phyloP scores from a whole-genome alignment of 2,113 vertebrate genomes.

The Regulus satrapa region DNA sequence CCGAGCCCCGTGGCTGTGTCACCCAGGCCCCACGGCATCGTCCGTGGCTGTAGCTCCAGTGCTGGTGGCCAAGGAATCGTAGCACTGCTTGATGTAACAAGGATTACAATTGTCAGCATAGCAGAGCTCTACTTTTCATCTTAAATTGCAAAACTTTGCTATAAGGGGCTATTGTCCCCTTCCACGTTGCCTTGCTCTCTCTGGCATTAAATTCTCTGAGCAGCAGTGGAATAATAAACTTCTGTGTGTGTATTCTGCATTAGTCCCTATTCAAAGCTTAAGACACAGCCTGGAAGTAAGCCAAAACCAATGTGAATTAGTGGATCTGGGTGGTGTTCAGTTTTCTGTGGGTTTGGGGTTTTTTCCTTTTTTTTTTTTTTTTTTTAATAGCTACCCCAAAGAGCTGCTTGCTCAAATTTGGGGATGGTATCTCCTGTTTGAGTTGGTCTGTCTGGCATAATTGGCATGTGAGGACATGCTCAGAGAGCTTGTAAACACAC shows the following conservation, averaged over 20 bases:
- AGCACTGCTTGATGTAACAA: not conserved
- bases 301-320: not conserved
- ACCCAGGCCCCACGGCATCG: rapidly evolving
- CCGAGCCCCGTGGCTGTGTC: not conserved
- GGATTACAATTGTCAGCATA: not conserved
- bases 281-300: not conserved
- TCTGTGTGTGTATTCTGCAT: not conserved
- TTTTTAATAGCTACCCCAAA: not conserved
- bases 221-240: conserved; percentile 4
- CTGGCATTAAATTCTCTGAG: not conserved
- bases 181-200: not conserved
- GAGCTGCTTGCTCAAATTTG: not conserved
- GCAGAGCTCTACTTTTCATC: not conserved
- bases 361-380: not conserved
- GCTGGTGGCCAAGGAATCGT: not conserved
- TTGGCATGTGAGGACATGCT: not conserved
- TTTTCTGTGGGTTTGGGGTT: not conserved
- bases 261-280: not conserved
- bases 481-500: not conserved
- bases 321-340: not conserved
- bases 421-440: not conserved
- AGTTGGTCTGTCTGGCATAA: not conserved
- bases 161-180: not conserved
- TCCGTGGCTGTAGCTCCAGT: not conserved
- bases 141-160: not conserved